These are phyloP conservation scores for Saccostrea glomerata DNA, from an alignment of 1,140 invertebrate genomes.

Conservation along the genomic window DNA sequence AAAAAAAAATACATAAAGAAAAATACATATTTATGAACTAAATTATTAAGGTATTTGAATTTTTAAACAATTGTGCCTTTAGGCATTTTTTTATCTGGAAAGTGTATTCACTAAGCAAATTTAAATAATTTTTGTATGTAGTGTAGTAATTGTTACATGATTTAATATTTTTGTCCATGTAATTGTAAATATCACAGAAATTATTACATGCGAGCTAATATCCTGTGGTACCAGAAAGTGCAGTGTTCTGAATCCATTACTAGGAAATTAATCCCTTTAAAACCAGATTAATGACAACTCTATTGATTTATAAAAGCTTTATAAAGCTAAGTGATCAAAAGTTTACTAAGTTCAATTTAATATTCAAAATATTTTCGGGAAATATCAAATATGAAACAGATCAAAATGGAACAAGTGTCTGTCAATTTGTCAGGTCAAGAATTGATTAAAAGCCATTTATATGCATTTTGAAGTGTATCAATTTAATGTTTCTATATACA, in stretches of 20 bases:
- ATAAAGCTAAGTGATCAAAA: not conserved
- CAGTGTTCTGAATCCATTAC: not conserved
- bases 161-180: no score
- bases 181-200: no score
- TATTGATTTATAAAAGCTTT: not conserved
- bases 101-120: not conserved
- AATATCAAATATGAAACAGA: not conserved
- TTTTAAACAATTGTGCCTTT: no score
- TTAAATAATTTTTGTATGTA: not conserved
- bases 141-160: no score
- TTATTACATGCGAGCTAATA: not conserved
- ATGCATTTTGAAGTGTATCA: not conserved
- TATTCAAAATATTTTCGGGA: not conserved
- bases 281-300: not conserved
- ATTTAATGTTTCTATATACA: not conserved
- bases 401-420: not conserved
- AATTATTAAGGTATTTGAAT: no score
- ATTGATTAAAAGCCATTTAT: not conserved
- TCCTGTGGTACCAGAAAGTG: not conserved
- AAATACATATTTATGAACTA: no score
- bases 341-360: not conserved
- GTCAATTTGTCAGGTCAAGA: not conserved
- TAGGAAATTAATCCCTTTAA: not conserved
- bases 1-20: no score
- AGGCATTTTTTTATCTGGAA: not conserved